phyloP scores from a whole-genome alignment of 2,888 invertebrate genomes.

The Elegia similella region DNA sequence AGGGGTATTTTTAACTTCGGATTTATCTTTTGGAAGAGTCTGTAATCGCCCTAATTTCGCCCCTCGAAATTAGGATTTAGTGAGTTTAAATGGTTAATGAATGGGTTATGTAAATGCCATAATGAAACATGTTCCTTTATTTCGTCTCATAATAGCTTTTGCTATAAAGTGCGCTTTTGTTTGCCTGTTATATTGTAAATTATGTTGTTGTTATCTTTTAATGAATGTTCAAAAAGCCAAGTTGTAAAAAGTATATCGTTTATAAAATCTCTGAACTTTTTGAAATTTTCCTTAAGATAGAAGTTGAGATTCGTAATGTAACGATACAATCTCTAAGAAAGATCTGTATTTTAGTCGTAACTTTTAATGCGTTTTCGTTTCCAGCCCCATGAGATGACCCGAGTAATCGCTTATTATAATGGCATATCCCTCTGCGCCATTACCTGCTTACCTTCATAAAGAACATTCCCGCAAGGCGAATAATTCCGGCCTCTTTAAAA shows the following conservation, averaged over 20 bases:
- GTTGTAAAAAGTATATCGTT: neutral
- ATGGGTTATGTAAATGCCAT: conserved; percentile 47
- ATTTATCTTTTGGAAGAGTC: conserved; percentile 67
- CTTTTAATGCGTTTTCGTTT: conserved; percentile 23
- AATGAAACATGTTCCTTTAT: conserved; percentile 33
- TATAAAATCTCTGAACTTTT: neutral
- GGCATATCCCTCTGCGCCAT: conserved; percentile 27
- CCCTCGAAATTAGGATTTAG: conserved; percentile 54
- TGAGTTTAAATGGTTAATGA: conserved; percentile 51
- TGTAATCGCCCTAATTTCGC: conserved; percentile 65
- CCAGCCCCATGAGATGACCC: conserved; percentile 23
- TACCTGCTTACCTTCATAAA: conserved; percentile 37
- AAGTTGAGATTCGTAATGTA: conserved; percentile 6
- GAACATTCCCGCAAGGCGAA: conserved; percentile 32
- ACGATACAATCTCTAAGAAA: conserved; percentile 14
- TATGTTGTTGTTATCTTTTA: conserved; percentile 18
- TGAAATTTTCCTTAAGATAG: neutral
- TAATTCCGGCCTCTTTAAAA: conserved; percentile 34
- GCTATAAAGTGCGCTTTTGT: conserved; percentile 28
- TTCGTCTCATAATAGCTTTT: conserved; percentile 28
- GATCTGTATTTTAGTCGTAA: conserved; percentile 17
- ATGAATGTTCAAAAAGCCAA: conserved; percentile 11
- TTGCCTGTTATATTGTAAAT: conserved; percentile 16
- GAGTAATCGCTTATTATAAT: conserved; percentile 21
- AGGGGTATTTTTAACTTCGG: conserved; percentile 70